phyloP scores from a whole-genome alignment of 2,888 invertebrate species.

The Idaea straminata region DNA sequence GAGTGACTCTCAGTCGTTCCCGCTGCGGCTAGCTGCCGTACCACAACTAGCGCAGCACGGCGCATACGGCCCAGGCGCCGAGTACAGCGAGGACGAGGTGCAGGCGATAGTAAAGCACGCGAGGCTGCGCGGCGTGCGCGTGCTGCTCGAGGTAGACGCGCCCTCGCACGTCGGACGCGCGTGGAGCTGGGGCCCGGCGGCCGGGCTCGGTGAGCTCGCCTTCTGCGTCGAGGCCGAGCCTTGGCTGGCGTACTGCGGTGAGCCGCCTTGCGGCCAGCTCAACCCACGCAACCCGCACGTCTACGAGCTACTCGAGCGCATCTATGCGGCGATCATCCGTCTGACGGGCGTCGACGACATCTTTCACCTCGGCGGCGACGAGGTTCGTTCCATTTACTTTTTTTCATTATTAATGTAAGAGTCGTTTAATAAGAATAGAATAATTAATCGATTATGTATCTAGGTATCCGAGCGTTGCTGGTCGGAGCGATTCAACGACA shows the following conservation, averaged over 20 bases:
- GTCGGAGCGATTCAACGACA: constrained; percentile 86
- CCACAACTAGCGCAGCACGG: constrained; percentile 91
- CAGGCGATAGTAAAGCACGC: constrained; percentile 88
- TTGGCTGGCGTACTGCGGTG: constrained; percentile 89
- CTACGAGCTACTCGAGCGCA: constrained; percentile 85
- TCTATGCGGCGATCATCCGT: constrained; percentile 87
- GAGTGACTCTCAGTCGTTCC: constrained; percentile 95
- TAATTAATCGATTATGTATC: too few species aligned
- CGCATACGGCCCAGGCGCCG: constrained; percentile 89
- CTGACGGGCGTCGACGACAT: constrained; percentile 88
- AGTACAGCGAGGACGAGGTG: constrained; percentile 86
- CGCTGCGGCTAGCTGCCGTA: constrained; percentile 87
- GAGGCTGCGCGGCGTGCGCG: constrained; percentile 89
- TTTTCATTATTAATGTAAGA: too few species aligned
- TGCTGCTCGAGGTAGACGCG: constrained; percentile 93
- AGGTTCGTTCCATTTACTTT: constrained; percentile 38
- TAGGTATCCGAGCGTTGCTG: constrained; percentile 89
- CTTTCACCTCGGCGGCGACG: constrained; percentile 92
- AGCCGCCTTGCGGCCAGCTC: constrained; percentile 92
- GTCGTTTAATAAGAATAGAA: too few species aligned
- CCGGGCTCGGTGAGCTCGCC: constrained; percentile 88
- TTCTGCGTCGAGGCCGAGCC: constrained; percentile 90
- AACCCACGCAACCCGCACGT: constrained; percentile 90
- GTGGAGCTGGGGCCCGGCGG: constrained; percentile 90
- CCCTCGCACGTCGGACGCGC: constrained; percentile 94